Evolutionary conservation across 2,797 vertebrate genomes (phyloP).

Genomic region (Gambusia yucatana): DNA sequence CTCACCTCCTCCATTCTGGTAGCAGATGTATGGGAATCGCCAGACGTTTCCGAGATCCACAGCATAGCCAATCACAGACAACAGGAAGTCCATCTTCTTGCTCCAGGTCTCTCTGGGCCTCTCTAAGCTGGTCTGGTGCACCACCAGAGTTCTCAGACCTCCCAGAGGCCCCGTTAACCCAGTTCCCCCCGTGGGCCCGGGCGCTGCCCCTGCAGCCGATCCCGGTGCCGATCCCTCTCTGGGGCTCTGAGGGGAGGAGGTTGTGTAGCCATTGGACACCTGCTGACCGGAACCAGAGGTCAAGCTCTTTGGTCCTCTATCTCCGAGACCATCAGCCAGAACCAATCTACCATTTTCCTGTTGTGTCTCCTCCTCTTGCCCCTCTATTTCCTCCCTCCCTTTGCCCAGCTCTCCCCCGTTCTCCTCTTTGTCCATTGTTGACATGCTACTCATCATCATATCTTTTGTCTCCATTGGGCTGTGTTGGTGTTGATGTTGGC

Average conservation of each 20-base stretch:
- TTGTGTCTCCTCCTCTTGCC: constrained; percentile 60
- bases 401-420: constrained; percentile 72
- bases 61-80: constrained; percentile 97
- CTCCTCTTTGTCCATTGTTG: constrained; percentile 76
- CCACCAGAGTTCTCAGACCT: constrained; percentile 85
- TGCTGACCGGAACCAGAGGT: constrained; percentile 76
- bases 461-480: constrained; percentile 88
- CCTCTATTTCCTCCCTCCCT: constrained; percentile 61
- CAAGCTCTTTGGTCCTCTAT: constrained; percentile 75
- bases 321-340: constrained; percentile 72
- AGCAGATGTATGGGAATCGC: constrained; percentile 99
- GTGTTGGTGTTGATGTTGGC: constrained; percentile 45
- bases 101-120: constrained; percentile 92
- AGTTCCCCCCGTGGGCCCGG: constrained; percentile 40
- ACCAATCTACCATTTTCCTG: constrained; percentile 83
- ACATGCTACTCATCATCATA: constrained; percentile 74
- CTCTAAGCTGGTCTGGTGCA: constrained; percentile 86
- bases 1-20: constrained; percentile 99
- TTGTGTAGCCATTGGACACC: constrained; percentile 90
- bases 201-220: constrained; percentile 45
- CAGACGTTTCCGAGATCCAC: constrained; percentile 98
- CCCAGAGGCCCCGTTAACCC: constrained; percentile 55
- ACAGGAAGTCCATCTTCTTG: constrained; percentile 98
- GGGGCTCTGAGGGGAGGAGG: constrained; percentile 85
- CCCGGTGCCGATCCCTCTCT: constrained; percentile 69